Evolutionary conservation across 2,113 vertebrate species (phyloP).

Genomic region (Phrynosoma blainvillii): DNA sequence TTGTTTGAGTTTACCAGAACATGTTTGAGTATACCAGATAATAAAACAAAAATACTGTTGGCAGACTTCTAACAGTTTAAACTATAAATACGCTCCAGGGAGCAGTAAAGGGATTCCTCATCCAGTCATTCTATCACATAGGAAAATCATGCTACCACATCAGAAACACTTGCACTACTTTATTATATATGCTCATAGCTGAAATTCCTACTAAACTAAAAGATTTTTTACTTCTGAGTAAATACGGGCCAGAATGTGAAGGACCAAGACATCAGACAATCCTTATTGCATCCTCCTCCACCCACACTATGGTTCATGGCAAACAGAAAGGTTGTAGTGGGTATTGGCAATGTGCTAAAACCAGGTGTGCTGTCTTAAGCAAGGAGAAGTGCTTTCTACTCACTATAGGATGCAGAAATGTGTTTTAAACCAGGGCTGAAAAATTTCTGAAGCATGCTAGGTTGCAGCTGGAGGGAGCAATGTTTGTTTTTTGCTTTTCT

Average conservation of each 20-base stretch:
- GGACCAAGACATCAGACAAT: background rate
- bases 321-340: background rate
- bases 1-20: conserved; percentile 43
- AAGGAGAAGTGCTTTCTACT: background rate
- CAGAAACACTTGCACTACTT: conserved; percentile 2
- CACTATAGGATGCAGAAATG: background rate
- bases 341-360: background rate
- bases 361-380: background rate
- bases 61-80: conserved; percentile 44
- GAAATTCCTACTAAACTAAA: conserved; percentile 19
- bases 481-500: background rate
- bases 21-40: conserved; percentile 45
- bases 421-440: background rate
- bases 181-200: background rate
- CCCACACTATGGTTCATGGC: too few species aligned
- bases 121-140: conserved; percentile 42
- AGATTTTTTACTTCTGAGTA: conserved; percentile 18
- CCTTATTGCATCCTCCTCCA: too few species aligned
- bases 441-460: background rate
- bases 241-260: background rate
- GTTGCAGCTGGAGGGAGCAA: background rate
- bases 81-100: conserved; percentile 53
- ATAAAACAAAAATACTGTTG: conserved; percentile 54
- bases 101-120: conserved; percentile 59
- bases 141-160: conserved; percentile 42